A percentile compares a stretch with the other conserved stretches of the same genome.
These are phyloP conservation scores for Ptilorrhoa leucosticta DNA, from an alignment of 2,113 vertebrate species.

Conservation along the genomic window DNA sequence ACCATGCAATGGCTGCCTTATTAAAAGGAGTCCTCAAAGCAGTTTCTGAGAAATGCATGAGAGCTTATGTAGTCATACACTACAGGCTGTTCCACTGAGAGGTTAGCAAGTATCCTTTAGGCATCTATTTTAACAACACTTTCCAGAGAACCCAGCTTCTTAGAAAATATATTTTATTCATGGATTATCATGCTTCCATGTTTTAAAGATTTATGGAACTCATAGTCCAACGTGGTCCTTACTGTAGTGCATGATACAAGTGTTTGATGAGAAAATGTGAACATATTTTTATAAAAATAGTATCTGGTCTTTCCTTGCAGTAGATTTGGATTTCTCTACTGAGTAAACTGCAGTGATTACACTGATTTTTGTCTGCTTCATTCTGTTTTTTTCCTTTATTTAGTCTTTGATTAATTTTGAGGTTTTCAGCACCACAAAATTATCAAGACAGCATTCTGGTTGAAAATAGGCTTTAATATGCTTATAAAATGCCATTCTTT, in stretches of 20 bases:
- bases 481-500: background rate
- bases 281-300: background rate
- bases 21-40: background rate
- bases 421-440: background rate
- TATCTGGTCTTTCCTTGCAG: background rate
- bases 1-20: background rate
- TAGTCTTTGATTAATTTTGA: background rate
- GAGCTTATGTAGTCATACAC: background rate
- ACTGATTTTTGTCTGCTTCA: background rate
- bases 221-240: background rate
- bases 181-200: background rate
- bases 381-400: background rate
- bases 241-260: background rate
- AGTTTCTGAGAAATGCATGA: background rate
- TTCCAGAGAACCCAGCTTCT: background rate
- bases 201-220: slow-evolving; percentile 29
- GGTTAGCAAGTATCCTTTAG: background rate
- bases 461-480: background rate
- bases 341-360: background rate
- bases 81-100: background rate
- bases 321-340: background rate
- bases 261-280: background rate
- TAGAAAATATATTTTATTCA: slow-evolving; percentile 33
- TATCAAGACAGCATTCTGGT: background rate
- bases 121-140: background rate